Conservation (phyloP, 2,113 vertebrate genomes). For the Poecile atricapillus region DNA sequence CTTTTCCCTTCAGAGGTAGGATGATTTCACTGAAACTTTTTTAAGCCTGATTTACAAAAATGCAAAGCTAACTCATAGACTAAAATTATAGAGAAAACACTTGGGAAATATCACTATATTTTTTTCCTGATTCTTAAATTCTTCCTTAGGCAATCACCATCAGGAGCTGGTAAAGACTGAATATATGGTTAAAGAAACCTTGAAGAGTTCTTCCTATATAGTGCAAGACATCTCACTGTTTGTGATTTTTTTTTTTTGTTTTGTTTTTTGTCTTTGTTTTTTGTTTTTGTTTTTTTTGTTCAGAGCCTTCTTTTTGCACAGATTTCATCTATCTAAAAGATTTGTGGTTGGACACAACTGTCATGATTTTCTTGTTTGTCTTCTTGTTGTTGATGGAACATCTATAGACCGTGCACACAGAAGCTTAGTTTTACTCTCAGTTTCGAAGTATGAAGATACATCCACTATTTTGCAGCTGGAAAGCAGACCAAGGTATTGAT, state of each 20-base stretch:
- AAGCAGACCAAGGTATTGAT: background rate
- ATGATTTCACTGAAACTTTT: background rate
- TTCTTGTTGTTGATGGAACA: background rate
- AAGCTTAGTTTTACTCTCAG: background rate
- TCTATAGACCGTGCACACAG: accelerated
- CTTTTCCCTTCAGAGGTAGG: background rate
- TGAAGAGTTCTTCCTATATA: background rate
- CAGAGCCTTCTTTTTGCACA: background rate
- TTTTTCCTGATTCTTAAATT: background rate
- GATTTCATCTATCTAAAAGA: background rate
- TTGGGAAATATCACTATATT: background rate
- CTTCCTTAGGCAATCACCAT: background rate
- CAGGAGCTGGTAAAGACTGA: background rate
- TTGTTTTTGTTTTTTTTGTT: background rate
- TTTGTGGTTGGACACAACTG: background rate
- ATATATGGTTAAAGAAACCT: background rate
- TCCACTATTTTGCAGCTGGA: background rate
- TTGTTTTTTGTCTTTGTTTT: background rate
- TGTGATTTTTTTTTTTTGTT: background rate
- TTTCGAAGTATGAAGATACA: background rate
- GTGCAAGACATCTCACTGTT: background rate
- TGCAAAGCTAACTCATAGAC: background rate
- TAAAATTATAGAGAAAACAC: background rate
- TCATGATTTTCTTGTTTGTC: background rate
- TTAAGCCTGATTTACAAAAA: background rate